These are phyloP conservation scores for Euwallacea similis DNA, from an alignment of 1,140 invertebrate species.

Conservation along the genomic window DNA sequence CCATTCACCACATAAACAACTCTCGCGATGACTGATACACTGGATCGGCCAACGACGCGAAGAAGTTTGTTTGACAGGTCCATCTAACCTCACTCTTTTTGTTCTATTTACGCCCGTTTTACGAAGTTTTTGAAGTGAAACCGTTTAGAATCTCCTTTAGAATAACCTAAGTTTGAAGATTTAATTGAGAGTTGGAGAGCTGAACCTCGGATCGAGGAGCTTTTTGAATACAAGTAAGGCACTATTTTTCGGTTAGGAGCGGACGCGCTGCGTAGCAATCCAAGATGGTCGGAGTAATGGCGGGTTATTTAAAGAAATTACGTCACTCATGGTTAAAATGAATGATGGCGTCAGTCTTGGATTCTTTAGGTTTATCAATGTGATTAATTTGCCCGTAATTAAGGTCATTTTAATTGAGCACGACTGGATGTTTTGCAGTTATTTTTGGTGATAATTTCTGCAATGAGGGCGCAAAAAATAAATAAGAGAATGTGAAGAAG, in stretches of 20 bases:
- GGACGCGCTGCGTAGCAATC: conserved; percentile 11
- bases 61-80: neutral
- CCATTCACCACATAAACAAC: conserved; percentile 51
- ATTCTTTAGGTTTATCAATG: neutral
- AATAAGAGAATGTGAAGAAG: too few species aligned
- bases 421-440: too few species aligned
- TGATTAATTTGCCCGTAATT: neutral
- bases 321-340: conserved; percentile 7
- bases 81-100: conserved; percentile 2
- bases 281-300: conserved; percentile 17
- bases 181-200: too few species aligned
- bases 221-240: neutral
- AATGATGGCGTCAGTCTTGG: neutral
- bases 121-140: neutral
- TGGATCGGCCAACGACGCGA: conserved; percentile 3
- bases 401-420: too few species aligned
- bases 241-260: conserved; percentile 16
- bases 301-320: conserved; percentile 25
- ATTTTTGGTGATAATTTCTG: too few species aligned
- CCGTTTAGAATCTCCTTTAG: neutral
- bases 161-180: neutral
- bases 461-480: too few species aligned
- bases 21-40: conserved; percentile 26
- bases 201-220: too few species aligned
- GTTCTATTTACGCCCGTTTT: neutral